Base-by-base conservation (phyloP, 1,140 invertebrate genomes). In the Scaptomyza graminum region DNA sequence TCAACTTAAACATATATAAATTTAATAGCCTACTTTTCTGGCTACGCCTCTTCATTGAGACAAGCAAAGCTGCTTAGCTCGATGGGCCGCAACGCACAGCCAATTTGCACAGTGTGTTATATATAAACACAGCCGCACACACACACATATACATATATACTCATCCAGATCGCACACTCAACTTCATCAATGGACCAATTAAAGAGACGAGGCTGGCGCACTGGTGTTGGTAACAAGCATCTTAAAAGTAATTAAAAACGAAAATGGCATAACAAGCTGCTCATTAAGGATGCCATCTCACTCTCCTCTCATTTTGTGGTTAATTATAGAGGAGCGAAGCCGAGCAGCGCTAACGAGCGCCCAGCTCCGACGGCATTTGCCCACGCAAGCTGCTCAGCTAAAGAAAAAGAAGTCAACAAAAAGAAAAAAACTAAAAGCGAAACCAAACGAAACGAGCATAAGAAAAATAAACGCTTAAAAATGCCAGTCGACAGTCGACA, bases 161-260 rank as follows among this genome's bases (percentile, higher is more conserved):
- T 31, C 52, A 37, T 3, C 12, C 47, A 64, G 12, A 50, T 28
- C 9, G n/a, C 37, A n/a, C 46, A 44, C n/a, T 43, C 46, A 56
- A 50, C 54, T 62, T 79, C 79, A 89, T 90, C 89, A 81, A 87
- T 89, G 90, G 84, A 76, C 89, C 89, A 90, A 90, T 90, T 90
- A 90, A 77, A 90, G 74, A 44, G 66, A 39, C 56, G 79, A 64
- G 56, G 4, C 70, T 63, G 50, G 31, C 54, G 56, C 57, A 59
- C 56, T 81, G 68, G 71, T 90, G 88, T 77, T 88, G 89, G 77
- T 75, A 82, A 77, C 75, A 76, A 77, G 80, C 73, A 85, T 85
- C 85, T 90, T 85, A 87, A 90, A 88, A 87, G 82, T 90, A 89
- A 90, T 90, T 90, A 90, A 87, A 34, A 90, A 78, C 63, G 85